These are phyloP conservation scores for Sciurus niger DNA, from an alignment of 2,113 vertebrate genomes.

Conservation along the genomic window DNA sequence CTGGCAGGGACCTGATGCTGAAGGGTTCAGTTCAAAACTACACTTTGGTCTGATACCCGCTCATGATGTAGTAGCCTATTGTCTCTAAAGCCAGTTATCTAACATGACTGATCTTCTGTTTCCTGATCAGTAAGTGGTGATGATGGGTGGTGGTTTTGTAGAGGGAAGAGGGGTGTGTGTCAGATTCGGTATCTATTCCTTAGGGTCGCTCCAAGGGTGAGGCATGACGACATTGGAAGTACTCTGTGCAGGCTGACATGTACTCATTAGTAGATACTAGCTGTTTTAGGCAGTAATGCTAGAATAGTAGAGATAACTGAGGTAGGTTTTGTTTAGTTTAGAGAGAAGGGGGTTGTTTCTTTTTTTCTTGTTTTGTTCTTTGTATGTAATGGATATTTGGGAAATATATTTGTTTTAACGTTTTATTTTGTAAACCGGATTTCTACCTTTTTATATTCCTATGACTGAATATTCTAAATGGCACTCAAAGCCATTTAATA, in stretches of 20 bases:
- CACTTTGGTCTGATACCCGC: background rate
- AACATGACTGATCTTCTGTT: background rate
- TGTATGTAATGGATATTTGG: background rate
- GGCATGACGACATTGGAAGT: background rate
- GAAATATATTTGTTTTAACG: constrained; percentile 20
- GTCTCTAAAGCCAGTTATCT: background rate
- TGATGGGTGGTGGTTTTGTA: background rate
- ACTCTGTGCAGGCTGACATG: background rate
- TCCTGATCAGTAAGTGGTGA: background rate
- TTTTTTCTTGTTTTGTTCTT: constrained; percentile 16
- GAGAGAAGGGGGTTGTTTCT: constrained; percentile 23
- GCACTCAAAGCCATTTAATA: background rate
- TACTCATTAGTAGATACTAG: background rate
- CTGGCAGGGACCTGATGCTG: background rate
- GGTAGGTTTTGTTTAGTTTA: constrained; percentile 27
- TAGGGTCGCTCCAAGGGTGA: background rate
- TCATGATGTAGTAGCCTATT: background rate
- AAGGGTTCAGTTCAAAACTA: background rate
- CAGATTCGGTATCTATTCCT: background rate
- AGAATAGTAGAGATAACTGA: background rate
- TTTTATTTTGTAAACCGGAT: constrained; percentile 47
- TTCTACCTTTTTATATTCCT: background rate
- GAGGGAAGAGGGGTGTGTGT: background rate
- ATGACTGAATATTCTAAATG: background rate
- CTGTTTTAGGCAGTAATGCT: background rate